Evolutionary conservation across 92 coral and sea anemone genomes (phyloP), one percentile per base, ranked within the genome.

Genomic region (Desmophyllum pertusum): DNA sequence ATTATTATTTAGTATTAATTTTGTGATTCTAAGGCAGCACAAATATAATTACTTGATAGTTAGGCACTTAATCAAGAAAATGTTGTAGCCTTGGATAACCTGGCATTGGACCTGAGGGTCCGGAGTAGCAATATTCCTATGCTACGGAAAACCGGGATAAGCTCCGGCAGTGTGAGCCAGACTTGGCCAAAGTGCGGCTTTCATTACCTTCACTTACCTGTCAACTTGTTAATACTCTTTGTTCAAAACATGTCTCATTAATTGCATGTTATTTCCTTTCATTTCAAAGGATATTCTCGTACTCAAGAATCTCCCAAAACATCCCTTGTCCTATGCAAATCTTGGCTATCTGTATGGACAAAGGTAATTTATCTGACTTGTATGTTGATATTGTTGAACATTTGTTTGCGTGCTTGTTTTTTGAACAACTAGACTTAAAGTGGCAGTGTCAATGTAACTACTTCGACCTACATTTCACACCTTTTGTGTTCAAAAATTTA

Each of bases 291-390:
- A 93, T 10, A 75, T 90, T 61, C 75, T 93, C 4, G 50, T 90
- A 19, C 82, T 88, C 36, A 86, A 86, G 81, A 93, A 90, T 73
- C 79, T 88, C 33, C 92, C 94, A 19, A 90, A 90, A 68, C 79
- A 84, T 39, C 85, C 84, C 6, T 14, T 52, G 23, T 84, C 85
- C 25, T 93, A 93, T 50, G 76, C 70, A 6, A 31, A 59, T 21
- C 29, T 81, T 7, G 15, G 50, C 39, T 29, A 18, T 2, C 46
- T 90, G 7, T 90, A 62, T 77, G 93, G 90, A 11, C 69, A 86
- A 77, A 90, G 93, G 93, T 66, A 66, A 42, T 36, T 59, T 5
- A 27, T 5, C 0, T 62, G n/a, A n/a, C n/a, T n/a, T n/a, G n/a
- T 55, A 8, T 27, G 17, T 2, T 50, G 31, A 9, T 76, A 0